phyloP scores from a whole-genome alignment of 2,888 invertebrate genomes.

The Metopia argyrocephala region DNA sequence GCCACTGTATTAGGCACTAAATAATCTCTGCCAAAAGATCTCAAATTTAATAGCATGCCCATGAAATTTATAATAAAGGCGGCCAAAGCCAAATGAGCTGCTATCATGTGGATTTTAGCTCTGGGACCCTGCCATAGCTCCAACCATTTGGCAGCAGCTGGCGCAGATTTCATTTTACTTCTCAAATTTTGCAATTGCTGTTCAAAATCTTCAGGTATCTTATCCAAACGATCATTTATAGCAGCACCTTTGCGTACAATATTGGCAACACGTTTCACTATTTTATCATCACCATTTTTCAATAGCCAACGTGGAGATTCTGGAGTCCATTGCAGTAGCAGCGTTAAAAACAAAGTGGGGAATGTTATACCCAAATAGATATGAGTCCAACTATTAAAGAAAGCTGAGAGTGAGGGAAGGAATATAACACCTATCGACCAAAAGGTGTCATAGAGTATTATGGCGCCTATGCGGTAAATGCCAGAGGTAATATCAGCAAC shows the following conservation, averaged over 20 bases:
- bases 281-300: slow-evolving; percentile 72
- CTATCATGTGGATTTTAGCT: slow-evolving; percentile 75
- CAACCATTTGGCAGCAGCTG: slow-evolving; percentile 73
- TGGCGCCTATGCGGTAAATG: slow-evolving; percentile 75
- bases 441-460: slow-evolving; percentile 78
- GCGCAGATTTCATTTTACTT: slow-evolving; percentile 69
- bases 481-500: slow-evolving; percentile 78
- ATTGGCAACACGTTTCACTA: slow-evolving; percentile 74
- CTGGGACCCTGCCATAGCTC: slow-evolving; percentile 75
- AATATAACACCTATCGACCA: slow-evolving; percentile 79
- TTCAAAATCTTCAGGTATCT: slow-evolving; percentile 74
- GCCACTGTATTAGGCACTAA: slow-evolving; percentile 77
- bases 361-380: slow-evolving; percentile 79
- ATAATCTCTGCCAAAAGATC: slow-evolving; percentile 78
- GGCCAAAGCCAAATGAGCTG: slow-evolving; percentile 76
- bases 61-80: slow-evolving; percentile 78
- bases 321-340: slow-evolving; percentile 78
- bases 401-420: slow-evolving; percentile 76
- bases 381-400: slow-evolving; percentile 77
- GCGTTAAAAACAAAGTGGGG: slow-evolving; percentile 76
- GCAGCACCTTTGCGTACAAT: slow-evolving; percentile 75
- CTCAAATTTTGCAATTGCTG: slow-evolving; percentile 73
- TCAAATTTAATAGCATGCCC: slow-evolving; percentile 78
- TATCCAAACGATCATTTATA: slow-evolving; percentile 75
- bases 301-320: slow-evolving; percentile 79